A percentile compares a stretch with the other conserved stretches of the same genome.
Evolutionary conservation across 1,140 invertebrate genomes (phyloP).

Genomic region (Drosophila cardini): DNA sequence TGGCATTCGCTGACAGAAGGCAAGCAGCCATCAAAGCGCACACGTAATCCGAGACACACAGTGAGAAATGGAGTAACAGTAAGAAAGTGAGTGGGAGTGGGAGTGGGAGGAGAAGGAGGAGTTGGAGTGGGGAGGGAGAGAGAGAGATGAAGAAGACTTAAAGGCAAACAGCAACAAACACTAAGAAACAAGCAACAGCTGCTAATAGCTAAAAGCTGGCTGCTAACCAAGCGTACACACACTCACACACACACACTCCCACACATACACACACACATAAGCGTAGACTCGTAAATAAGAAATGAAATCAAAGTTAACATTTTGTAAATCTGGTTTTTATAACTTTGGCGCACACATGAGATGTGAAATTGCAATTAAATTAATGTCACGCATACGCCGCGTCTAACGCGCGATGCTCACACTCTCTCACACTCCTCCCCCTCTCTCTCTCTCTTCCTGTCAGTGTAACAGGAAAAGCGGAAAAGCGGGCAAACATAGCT

Average conservation of each 20-base stretch:
- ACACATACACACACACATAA: constrained; percentile 25
- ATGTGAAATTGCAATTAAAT: constrained; percentile 83
- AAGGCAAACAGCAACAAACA: constrained; percentile 12
- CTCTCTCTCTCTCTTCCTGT: neutral
- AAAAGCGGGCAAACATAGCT: constrained; percentile 49
- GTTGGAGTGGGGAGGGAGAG: too few species aligned
- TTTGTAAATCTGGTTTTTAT: constrained; percentile 83
- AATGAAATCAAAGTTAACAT: constrained; percentile 84
- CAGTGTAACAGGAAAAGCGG: constrained; percentile 66
- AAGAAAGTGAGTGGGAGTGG: too few species aligned
- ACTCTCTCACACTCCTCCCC: neutral
- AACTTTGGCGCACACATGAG: constrained; percentile 61
- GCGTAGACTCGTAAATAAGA: constrained; percentile 77
- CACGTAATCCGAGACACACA: constrained; percentile 59
- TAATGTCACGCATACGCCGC: constrained; percentile 82
- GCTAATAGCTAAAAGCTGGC: constrained; percentile 25
- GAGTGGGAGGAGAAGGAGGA: too few species aligned
- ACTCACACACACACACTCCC: constrained; percentile 16
- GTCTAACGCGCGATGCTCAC: constrained; percentile 53
- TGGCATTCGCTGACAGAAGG: constrained; percentile 65
- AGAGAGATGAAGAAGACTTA: neutral
- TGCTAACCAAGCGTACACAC: constrained; percentile 42
- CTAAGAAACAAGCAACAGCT: constrained; percentile 34
- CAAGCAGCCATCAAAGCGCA: constrained; percentile 73
- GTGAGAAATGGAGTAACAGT: neutral